A percentile compares a stretch with the other conserved stretches of the same genome.
phyloP scores from a whole-genome alignment of 2,888 invertebrate genomes.

The Scelioninae gen. 2 region DNA sequence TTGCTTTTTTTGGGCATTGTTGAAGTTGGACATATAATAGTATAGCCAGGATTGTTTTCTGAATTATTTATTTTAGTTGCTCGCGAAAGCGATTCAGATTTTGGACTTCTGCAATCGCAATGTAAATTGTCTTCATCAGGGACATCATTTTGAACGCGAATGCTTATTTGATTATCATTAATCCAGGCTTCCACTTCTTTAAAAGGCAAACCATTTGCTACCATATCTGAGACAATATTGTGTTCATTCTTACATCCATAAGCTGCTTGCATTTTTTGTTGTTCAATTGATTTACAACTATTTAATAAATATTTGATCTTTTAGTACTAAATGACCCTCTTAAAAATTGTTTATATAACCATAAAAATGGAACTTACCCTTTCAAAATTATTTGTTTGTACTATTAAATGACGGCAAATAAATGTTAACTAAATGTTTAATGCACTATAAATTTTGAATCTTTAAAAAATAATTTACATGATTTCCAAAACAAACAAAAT shows the following conservation, averaged over 20 bases:
- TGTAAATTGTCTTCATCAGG: conserved; percentile 53
- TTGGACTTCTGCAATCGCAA: conserved; percentile 65
- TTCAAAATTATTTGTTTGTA: too few relatives aligned
- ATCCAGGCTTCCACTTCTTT: conserved; percentile 70
- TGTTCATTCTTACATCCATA: conserved; percentile 27
- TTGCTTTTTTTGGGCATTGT: conserved; percentile 4
- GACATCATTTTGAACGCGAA: conserved; percentile 65
- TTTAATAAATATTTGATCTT: neutral
- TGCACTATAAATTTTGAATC: too few relatives aligned
- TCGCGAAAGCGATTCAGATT: conserved; percentile 2
- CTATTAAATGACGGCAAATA: too few relatives aligned
- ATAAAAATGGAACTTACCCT: too few relatives aligned
- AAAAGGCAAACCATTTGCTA: conserved; percentile 65
- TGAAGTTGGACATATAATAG: conserved; percentile 52
- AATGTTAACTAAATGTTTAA: too few relatives aligned
- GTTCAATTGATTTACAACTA: neutral
- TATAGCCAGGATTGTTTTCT: conserved; percentile 8
- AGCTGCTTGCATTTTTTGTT: conserved; percentile 22
- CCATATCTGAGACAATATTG: conserved; percentile 67
- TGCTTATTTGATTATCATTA: conserved; percentile 66
- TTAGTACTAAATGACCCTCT: too few relatives aligned
- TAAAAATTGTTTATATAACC: too few relatives aligned
- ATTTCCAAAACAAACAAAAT: too few relatives aligned
- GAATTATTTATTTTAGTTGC: neutral
- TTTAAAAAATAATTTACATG: too few relatives aligned